Evolutionary conservation across 2,888 invertebrate genomes (phyloP).

Genomic region (Mythimna pallens): DNA sequence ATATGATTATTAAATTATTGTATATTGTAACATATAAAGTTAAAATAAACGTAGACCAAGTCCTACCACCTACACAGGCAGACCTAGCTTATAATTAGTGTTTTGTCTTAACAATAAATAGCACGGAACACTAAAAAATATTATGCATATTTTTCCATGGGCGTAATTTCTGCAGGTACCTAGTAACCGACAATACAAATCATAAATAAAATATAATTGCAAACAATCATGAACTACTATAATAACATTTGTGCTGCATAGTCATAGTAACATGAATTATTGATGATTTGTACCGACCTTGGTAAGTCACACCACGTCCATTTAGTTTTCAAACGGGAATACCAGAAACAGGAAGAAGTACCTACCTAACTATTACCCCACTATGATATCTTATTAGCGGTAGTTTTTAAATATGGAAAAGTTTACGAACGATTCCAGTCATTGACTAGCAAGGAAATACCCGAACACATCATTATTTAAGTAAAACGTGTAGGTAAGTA

Average conservation of each 20-base stretch:
- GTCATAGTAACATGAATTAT: slow-evolving; percentile 78
- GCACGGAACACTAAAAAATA: slow-evolving; percentile 45
- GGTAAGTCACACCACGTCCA: slow-evolving; percentile 55
- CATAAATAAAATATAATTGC: slow-evolving; percentile 67
- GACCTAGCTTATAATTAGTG: not conserved
- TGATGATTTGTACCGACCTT: slow-evolving; percentile 72
- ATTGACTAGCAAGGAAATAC: not conserved
- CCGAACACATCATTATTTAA: not conserved
- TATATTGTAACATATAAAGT: not conserved
- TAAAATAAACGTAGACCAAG: not conserved
- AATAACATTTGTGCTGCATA: slow-evolving; percentile 69
- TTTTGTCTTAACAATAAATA: slow-evolving; percentile 18
- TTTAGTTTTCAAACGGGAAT: slow-evolving; percentile 44
- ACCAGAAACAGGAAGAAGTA: slow-evolving; percentile 33
- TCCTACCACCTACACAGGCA: slow-evolving; percentile 2
- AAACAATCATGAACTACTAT: slow-evolving; percentile 65
- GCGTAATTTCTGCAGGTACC: slow-evolving; percentile 41
- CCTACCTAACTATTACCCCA: not conserved
- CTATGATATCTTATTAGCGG: not conserved
- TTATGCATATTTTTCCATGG: slow-evolving; percentile 51
- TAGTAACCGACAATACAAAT: slow-evolving; percentile 43
- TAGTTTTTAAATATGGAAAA: not conserved
- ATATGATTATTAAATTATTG: too few relatives aligned
- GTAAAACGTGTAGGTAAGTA: not conserved
- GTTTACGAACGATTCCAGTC: not conserved